These are phyloP conservation scores for Temnothorax nylanderi DNA, from an alignment of 1,140 invertebrate species.

Conservation along the genomic window DNA sequence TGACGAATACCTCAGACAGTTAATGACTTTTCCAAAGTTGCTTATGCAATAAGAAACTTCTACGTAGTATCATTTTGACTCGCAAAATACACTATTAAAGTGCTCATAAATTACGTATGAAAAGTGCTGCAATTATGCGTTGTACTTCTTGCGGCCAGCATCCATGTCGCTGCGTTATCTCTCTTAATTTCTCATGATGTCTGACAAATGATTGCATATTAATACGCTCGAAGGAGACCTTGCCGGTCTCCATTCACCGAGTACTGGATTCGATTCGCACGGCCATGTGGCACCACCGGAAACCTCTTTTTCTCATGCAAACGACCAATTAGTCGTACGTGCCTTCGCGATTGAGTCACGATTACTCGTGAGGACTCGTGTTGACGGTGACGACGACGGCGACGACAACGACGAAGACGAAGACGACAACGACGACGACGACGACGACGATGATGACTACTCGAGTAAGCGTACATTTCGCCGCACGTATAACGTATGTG, in stretches of 20 bases:
- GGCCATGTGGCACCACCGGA: slow-evolving; percentile 63
- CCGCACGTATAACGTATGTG: slow-evolving; percentile 19
- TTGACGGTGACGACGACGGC: neutral
- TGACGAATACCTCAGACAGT: neutral
- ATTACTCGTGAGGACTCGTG: slow-evolving; percentile 52
- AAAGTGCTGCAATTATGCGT: slow-evolving; percentile 30
- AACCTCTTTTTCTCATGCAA: slow-evolving; percentile 75
- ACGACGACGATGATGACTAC: slow-evolving; percentile 9
- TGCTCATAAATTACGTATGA: slow-evolving; percentile 13
- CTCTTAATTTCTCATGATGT: slow-evolving; percentile 49
- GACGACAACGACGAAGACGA: slow-evolving; percentile 28
- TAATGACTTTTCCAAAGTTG: neutral
- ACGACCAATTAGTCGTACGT: slow-evolving; percentile 78
- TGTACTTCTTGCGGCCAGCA: neutral
- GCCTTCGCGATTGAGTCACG: slow-evolving; percentile 78
- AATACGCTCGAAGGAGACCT: slow-evolving; percentile 60
- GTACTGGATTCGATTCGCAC: slow-evolving; percentile 67
- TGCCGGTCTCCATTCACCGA: slow-evolving; percentile 62
- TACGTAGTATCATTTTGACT: neutral
- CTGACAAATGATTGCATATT: slow-evolving; percentile 64
- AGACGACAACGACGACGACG: slow-evolving; percentile 39
- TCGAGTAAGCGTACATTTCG: slow-evolving; percentile 22
- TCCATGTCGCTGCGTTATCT: slow-evolving; percentile 7
- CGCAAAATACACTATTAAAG: slow-evolving; percentile 4
- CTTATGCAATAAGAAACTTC: neutral